Base-by-base conservation (phyloP, 1,140 invertebrate genomes). In the Cataglyphis hispanica region DNA sequence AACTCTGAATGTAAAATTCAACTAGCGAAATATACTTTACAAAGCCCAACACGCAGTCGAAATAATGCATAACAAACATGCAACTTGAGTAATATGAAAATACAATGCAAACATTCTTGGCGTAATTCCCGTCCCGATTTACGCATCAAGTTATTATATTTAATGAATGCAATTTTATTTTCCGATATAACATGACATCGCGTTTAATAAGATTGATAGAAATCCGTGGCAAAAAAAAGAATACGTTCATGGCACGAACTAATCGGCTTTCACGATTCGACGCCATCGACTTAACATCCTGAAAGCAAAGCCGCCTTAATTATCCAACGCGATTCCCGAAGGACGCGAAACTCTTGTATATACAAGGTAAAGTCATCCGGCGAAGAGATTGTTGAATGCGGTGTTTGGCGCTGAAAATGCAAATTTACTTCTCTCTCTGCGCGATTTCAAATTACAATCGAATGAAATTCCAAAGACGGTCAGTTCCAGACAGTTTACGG, bases 261-360 rank as follows among this genome's bases (percentile, higher is more conserved):
- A 83, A 83, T 83, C 56, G 53, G 53, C 25, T 83, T 83, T 83
- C 43, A 74, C 34, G 22, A 83, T 83, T 83, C 53, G n/a, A 72
- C 78, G 31, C 13, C 25, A 60, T n/a, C 56, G 37, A 56, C 37
- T 53, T 83, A 83, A 83, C 78, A 74, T 43, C 13, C 67, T 74
- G 56, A 74, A 43, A 60, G 78, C 67, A 74, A 83, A 83, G 67
- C 67, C 67, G 31, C 37, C 53, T 83, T 83, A 74, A 83, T 83
- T 74, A 83, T 83, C 53, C 19, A 43, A 34, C 78, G 66, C 37
- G 40, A 72, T 70, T 81, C 66, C 37, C 78, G 56, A 83, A 74
- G 56, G 67, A 60, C 13, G 11, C 4, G 25, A 61, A 72, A 83
- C 78, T 74, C 64, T 37, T 31, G 61, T 80, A 50, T 69, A 81